phyloP scores from a whole-genome alignment of 1,140 invertebrate species.

The Drosophila nannoptera region DNA sequence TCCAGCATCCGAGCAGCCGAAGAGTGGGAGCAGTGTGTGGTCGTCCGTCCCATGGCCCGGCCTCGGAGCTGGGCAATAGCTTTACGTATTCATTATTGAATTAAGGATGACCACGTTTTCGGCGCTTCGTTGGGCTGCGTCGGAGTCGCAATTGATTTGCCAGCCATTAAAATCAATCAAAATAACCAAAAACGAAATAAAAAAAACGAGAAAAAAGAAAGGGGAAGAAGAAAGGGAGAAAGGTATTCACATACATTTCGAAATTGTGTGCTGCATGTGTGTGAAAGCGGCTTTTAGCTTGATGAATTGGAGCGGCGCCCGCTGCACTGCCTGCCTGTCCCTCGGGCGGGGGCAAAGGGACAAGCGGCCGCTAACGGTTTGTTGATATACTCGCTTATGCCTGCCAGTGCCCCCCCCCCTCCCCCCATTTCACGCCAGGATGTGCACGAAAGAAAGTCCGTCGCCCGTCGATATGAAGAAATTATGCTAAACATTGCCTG shows the following conservation, averaged over 20 bases:
- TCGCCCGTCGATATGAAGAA: conserved; percentile 61
- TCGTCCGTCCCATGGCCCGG: conserved; percentile 4
- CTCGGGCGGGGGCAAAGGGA: conserved; percentile 41
- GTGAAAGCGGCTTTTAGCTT: conserved; percentile 19
- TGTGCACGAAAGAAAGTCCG: conserved; percentile 54
- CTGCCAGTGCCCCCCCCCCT: background rate
- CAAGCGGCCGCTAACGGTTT: conserved; percentile 64
- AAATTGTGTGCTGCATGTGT: background rate
- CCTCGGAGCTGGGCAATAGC: conserved; percentile 26
- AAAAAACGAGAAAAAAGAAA: conserved; percentile 18
- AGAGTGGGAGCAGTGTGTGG: conserved; percentile 37
- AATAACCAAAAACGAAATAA: conserved; percentile 47
- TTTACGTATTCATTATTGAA: conserved; percentile 75
- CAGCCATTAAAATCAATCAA: conserved; percentile 74
- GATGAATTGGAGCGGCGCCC: conserved; percentile 25
- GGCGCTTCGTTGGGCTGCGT: conserved; percentile 59
- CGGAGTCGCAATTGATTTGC: conserved; percentile 70
- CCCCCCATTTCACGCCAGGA: background rate
- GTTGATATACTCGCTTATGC: conserved; percentile 55
- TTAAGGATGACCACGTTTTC: conserved; percentile 76
- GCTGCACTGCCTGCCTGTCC: conserved; percentile 1
- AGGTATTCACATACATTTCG: conserved; percentile 26
- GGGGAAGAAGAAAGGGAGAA: conserved; percentile 1
- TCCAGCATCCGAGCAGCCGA: conserved; percentile 3
- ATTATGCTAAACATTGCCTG: conserved; percentile 39